Conservation (phyloP, 1,140 invertebrate species). For the Aphelinus certus region DNA sequence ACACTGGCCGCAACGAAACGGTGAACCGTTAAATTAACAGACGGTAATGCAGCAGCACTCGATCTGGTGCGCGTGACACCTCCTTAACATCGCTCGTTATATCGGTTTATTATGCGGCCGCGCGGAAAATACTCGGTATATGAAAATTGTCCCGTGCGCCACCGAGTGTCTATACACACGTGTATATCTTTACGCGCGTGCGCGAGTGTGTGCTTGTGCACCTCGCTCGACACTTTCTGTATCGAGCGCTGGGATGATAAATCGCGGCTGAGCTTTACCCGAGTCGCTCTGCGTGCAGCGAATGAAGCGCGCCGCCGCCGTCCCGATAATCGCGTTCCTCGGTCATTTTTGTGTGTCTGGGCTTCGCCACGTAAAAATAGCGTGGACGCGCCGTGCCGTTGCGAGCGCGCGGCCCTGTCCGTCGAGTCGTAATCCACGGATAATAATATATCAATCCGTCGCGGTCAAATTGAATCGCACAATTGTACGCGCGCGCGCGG, state of each 20-base stretch:
- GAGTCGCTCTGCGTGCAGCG: too few species aligned
- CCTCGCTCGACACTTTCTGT: neutral
- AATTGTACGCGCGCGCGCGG: too few species aligned
- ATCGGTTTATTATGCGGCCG: conserved; percentile 20
- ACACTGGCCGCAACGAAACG: conserved; percentile 1
- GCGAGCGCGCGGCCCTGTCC: too few species aligned
- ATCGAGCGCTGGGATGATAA: neutral
- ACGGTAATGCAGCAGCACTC: neutral
- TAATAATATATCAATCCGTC: too few species aligned
- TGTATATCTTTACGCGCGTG: neutral
- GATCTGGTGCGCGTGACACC: conserved; percentile 14
- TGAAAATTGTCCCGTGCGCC: neutral
- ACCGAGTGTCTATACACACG: neutral
- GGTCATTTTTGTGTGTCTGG: too few species aligned
- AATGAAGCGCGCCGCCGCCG: too few species aligned
- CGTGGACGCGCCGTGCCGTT: too few species aligned
- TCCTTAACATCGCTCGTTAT: conserved; percentile 14
- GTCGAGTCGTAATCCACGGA: too few species aligned
- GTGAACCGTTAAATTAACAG: neutral
- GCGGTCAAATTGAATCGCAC: too few species aligned
- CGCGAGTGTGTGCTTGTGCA: neutral
- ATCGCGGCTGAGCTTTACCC: neutral
- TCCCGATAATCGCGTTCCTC: too few species aligned
- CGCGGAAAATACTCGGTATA: conserved; percentile 4
- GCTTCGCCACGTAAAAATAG: too few species aligned